Evolutionary conservation across 92 coral and sea anemone genomes (phyloP).

Genomic region (Scolanthus callimorphus): DNA sequence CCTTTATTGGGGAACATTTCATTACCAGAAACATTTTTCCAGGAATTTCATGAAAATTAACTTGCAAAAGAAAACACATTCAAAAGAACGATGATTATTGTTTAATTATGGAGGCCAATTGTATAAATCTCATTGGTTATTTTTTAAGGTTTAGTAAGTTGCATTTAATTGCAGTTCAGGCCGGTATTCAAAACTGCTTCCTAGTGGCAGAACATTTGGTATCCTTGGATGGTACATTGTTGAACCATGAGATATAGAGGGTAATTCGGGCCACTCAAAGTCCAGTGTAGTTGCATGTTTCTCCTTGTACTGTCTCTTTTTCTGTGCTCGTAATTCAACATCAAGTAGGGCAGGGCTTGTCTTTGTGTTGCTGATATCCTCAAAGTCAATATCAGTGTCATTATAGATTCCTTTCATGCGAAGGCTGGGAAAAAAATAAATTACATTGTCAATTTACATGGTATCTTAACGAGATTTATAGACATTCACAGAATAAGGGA

Average conservation of each 20-base stretch:
- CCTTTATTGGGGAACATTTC: too few species aligned
- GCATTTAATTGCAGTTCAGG: constrained; percentile 71
- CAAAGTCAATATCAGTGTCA: constrained; percentile 65
- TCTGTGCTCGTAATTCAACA: constrained; percentile 81
- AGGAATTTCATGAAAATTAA: too few species aligned
- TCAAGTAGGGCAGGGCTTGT: constrained; percentile 66
- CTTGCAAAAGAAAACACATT: too few species aligned
- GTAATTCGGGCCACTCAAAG: constrained; percentile 94
- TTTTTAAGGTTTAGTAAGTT: constrained; percentile 37
- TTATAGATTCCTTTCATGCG: constrained; percentile 76
- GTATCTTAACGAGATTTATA: too few species aligned
- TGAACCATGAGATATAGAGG: constrained; percentile 31
- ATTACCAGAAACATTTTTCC: too few species aligned
- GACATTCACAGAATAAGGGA: too few species aligned
- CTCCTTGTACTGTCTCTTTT: constrained; percentile 86
- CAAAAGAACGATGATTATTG: too few species aligned
- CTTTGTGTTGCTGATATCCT: constrained; percentile 55
- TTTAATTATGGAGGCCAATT: too few species aligned
- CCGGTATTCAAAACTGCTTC: constrained; percentile 65
- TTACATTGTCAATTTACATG: too few species aligned
- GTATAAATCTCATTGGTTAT: too few species aligned
- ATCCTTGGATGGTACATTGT: constrained; percentile 64
- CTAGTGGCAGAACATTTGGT: constrained; percentile 73
- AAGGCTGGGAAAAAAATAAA: constrained; percentile 32
- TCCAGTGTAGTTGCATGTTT: constrained; percentile 68